Evolutionary conservation across 1,140 invertebrate genomes (phyloP), one percentile per base, ranked within the genome.

Genomic region (Drosophila sucinea): DNA sequence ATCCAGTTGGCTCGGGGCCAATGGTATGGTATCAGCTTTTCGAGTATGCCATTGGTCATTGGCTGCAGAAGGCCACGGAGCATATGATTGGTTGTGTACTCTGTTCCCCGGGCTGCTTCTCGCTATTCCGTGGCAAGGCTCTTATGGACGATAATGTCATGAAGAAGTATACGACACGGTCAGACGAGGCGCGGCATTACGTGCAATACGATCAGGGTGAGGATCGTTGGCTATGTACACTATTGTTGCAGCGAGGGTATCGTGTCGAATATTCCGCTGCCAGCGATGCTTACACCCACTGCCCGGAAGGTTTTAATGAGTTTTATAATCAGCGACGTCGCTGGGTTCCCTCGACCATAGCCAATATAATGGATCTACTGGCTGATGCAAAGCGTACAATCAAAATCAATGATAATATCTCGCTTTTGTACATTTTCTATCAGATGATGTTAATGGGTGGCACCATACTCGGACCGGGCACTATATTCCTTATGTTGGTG

Each of bases 21-120:
- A 99, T 99, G 98, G 98, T 98, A 51, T 99, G 98, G 98, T 99
- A 99, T 92, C 98, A 99, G 92, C 96, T 97, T 93, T 99, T 99
- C 93, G 98, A 99, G 93, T 99, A 99, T 89, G 98, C 98, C 56
- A 98, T 99, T 92, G 98, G 98, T 84, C 98, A 99, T 96, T 99
- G 98, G 98, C 96, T 99, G 74, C 98, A 99, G 94, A 99, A 99
- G 92, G 98, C 98, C 23, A 99, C 98, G 0, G 98, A 99, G 93
- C 98, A 99, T 90, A 99, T 99, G 95, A 98, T 99, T 90, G 98
- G 96, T 7, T 99, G 98, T 92, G 98, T 99, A 83, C 96, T 99
- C 78, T 99, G 98, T 96, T 98, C 97, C 93, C 99, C 99, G 35
- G 99, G 99, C 71, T 99, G 99, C 93, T 99, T 99, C 93, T 99